phyloP scores from a whole-genome alignment of 1,140 invertebrate genomes.

The Aphelinus atriplicis region DNA sequence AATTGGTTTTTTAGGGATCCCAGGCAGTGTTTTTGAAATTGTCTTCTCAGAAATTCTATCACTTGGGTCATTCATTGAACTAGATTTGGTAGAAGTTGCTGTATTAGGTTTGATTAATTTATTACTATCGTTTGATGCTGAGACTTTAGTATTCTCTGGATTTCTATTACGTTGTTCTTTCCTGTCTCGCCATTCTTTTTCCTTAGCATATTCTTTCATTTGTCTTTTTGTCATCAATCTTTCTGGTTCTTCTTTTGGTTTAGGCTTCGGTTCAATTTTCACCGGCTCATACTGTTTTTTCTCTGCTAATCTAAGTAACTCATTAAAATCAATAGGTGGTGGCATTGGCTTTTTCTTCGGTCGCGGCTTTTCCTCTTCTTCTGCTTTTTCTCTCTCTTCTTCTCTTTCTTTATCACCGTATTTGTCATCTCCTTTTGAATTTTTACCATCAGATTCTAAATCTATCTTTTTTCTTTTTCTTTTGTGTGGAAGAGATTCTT shows the following conservation, averaged over 20 bases:
- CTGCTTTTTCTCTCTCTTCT: constrained; percentile 47
- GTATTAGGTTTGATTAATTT: not conserved
- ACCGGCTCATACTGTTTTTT: constrained; percentile 85
- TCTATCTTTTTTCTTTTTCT: constrained; percentile 69
- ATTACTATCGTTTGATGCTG: constrained; percentile 16
- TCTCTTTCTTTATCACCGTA: constrained; percentile 45
- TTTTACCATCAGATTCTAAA: constrained; percentile 27
- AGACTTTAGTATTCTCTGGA: constrained; percentile 6
- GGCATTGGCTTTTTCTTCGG: constrained; percentile 69
- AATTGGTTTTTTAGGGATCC: constrained; percentile 32
- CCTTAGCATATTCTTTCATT: constrained; percentile 75
- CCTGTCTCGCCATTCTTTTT: constrained; percentile 66
- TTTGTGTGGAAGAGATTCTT: constrained; percentile 75
- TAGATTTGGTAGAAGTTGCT: constrained; percentile 8
- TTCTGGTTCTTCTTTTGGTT: constrained; percentile 72
- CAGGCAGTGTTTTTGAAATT: constrained; percentile 24
- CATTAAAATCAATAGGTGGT: constrained; percentile 78
- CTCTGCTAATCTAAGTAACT: constrained; percentile 81
- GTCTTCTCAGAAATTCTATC: not conserved
- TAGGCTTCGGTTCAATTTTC: constrained; percentile 70
- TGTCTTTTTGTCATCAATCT: constrained; percentile 83
- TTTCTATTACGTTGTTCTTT: constrained; percentile 59
- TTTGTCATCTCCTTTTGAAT: constrained; percentile 40
- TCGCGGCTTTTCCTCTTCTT: constrained; percentile 69
- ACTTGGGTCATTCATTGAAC: not conserved